Conservation (phyloP, 2,113 vertebrate species). For the Anas platyrhynchos region DNA sequence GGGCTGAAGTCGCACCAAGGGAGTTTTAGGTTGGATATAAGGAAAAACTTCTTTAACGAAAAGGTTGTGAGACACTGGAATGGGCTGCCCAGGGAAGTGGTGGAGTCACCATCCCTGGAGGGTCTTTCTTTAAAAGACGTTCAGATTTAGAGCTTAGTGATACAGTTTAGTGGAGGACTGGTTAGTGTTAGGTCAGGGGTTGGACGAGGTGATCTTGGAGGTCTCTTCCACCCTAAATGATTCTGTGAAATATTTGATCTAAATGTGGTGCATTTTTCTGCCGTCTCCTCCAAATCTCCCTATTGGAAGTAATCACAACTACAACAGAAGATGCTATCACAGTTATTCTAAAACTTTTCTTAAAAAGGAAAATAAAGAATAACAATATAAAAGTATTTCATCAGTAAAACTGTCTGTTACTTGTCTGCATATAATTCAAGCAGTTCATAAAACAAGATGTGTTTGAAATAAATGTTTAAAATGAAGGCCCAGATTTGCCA, state of each 20-base stretch:
- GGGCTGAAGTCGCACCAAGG: no score
- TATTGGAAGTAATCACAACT: background rate
- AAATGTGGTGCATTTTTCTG: background rate
- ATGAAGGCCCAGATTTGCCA: background rate
- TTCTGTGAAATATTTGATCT: background rate
- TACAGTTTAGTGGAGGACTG: no score
- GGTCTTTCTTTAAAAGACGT: no score
- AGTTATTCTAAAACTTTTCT: background rate
- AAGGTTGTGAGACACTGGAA: no score
- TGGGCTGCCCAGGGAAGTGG: no score
- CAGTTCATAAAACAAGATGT: background rate
- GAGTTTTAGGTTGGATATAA: no score
- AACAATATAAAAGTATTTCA: background rate
- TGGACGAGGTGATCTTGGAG: no score
- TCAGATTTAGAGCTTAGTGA: no score
- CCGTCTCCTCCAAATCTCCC: background rate
- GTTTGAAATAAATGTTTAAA: background rate
- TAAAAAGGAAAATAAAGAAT: background rate
- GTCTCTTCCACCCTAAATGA: no score
- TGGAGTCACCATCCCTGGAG: no score
- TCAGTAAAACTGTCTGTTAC: background rate
- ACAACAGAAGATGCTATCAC: background rate
- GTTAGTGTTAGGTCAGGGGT: no score
- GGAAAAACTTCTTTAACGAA: no score
- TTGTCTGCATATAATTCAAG: background rate